A percentile compares a stretch with the other conserved stretches of the same genome.
Conservation (phyloP, 2,113 vertebrate species). For the Scalopus aquaticus region DNA sequence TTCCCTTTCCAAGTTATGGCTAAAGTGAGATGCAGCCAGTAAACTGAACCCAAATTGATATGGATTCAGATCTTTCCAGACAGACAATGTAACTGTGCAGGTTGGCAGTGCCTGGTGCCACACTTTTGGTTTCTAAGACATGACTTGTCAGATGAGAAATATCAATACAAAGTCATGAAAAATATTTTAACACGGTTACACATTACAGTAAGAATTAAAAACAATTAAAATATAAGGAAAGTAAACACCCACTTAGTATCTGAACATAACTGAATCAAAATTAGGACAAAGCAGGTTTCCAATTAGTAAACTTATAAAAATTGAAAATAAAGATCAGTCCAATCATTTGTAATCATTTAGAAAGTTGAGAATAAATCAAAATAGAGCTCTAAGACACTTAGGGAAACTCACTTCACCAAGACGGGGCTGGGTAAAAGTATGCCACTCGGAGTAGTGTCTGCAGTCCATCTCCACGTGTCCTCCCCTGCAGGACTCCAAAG, state of each 20-base stretch:
- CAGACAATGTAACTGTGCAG: neutral
- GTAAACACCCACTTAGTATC: neutral
- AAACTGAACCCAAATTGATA: neutral
- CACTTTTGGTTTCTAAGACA: neutral
- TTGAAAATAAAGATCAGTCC: neutral
- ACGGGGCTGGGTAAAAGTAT: slow-evolving; percentile 84
- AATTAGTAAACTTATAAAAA: neutral
- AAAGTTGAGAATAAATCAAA: neutral
- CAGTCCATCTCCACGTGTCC: slow-evolving; percentile 77
- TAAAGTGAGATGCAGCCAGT: neutral
- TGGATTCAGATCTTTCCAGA: neutral
- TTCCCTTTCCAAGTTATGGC: neutral
- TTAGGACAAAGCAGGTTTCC: neutral
- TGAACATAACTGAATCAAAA: neutral
- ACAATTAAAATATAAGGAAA: neutral
- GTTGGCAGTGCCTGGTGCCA: neutral
- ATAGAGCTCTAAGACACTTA: neutral
- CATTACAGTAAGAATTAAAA: neutral
- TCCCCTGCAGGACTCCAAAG: neutral
- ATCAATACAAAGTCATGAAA: neutral
- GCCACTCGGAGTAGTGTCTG: slow-evolving; percentile 87
- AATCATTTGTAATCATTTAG: neutral
- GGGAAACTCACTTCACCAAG: slow-evolving; percentile 86
- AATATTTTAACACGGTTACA: neutral
- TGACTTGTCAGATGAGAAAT: neutral